phyloP scores from a whole-genome alignment of 2,797 vertebrate genomes.

The Ctenopoma multispine region DNA sequence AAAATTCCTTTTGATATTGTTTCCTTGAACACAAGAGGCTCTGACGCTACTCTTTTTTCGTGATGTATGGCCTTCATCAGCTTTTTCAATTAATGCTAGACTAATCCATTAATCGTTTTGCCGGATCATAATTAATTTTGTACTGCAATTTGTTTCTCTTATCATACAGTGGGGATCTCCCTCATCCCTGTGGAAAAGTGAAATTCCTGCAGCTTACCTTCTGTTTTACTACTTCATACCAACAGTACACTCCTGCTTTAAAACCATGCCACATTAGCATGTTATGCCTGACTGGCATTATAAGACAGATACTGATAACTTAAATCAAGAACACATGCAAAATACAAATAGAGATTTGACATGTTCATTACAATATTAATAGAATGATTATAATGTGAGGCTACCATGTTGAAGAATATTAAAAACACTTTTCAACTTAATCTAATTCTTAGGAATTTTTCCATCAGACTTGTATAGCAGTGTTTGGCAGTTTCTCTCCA shows the following conservation, averaged over 20 bases:
- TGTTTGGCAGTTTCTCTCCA: constrained; percentile 29
- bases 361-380: constrained; percentile 1
- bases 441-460: constrained; percentile 3
- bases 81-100: constrained; percentile 73
- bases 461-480: constrained; percentile 3
- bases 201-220: constrained; percentile 46
- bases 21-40: constrained; percentile 53
- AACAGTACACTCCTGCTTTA: constrained; percentile 5
- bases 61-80: constrained; percentile 65
- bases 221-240: constrained; percentile 21
- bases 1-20: constrained; percentile 48
- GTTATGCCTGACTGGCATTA: constrained; percentile 25
- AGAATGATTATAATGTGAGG: neutral
- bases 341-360: neutral
- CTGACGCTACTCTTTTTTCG: constrained; percentile 61
- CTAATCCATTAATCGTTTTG: constrained; percentile 79
- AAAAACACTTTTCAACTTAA: neutral
- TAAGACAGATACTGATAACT: constrained; percentile 13
- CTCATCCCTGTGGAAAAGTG: constrained; percentile 56
- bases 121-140: constrained; percentile 84
- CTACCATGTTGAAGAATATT: neutral
- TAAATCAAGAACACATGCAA: neutral
- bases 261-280: neutral
- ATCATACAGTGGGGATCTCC: constrained; percentile 68
- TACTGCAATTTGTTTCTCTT: constrained; percentile 73